Conservation (phyloP, 53 echinoderm and acorn worm species). For the Antedon mediterranea region DNA sequence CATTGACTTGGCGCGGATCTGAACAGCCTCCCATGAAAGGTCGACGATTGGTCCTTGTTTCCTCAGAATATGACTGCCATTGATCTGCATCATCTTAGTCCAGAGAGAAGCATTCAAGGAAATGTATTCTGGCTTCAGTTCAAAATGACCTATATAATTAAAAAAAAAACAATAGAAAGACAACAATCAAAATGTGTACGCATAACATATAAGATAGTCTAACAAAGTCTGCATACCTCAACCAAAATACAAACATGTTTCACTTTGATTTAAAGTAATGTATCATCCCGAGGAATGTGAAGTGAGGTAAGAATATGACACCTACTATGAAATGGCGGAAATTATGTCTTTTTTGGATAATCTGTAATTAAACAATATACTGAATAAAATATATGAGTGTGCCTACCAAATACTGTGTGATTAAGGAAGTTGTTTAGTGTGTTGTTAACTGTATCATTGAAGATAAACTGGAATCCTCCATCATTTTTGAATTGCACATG, state of each 20-base stretch:
- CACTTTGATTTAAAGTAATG: too few species aligned
- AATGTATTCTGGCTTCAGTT: slow-evolving; percentile 37
- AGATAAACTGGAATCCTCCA: slow-evolving; percentile 35
- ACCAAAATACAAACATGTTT: background rate
- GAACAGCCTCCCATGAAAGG: slow-evolving; percentile 24
- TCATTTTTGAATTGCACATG: background rate
- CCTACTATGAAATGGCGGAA: too few species aligned
- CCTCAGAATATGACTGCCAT: slow-evolving; percentile 35
- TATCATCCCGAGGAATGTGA: too few species aligned
- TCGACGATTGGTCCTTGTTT: slow-evolving; percentile 56
- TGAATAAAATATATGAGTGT: too few species aligned
- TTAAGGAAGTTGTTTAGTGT: slow-evolving; percentile 39
- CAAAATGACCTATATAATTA: slow-evolving; percentile 32
- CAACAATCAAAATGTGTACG: background rate
- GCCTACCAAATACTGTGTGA: slow-evolving; percentile 43
- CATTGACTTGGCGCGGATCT: slow-evolving; percentile 26
- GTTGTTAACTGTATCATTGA: slow-evolving; percentile 37
- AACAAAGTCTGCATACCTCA: background rate
- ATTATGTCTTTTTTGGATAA: too few species aligned
- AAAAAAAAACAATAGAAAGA: slow-evolving; percentile 2
- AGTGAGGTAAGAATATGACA: too few species aligned
- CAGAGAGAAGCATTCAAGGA: slow-evolving; percentile 45
- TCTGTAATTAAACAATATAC: too few species aligned
- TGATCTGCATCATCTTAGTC: slow-evolving; percentile 34
- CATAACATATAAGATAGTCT: background rate